A percentile compares a stretch with the other conserved stretches of the same genome.
These are phyloP conservation scores for Antigone vipio DNA, from an alignment of 2,113 vertebrate species.

Conservation along the genomic window DNA sequence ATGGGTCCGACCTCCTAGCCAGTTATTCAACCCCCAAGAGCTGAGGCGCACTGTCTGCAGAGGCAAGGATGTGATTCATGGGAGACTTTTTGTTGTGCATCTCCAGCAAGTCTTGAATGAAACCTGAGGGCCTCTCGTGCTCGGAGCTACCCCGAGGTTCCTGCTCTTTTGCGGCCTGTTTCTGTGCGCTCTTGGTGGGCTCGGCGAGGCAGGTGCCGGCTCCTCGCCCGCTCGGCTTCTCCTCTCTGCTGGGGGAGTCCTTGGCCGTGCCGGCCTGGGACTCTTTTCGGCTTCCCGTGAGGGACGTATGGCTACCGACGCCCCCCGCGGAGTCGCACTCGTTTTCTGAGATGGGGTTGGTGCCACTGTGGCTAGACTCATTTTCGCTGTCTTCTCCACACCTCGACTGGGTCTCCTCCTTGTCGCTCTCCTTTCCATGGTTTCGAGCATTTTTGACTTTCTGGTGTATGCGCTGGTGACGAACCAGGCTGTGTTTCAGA, in stretches of 20 bases:
- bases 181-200: conserved; percentile 23
- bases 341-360: conserved; percentile 80
- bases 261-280: background rate
- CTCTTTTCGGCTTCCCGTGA: conserved; percentile 59
- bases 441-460: conserved; percentile 76
- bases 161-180: conserved; percentile 29
- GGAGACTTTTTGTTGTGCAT: conserved; percentile 74
- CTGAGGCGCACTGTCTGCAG: conserved; percentile 71
- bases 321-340: conserved; percentile 69
- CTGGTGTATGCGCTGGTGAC: conserved; percentile 95
- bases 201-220: background rate
- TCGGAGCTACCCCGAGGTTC: conserved; percentile 27
- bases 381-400: conserved; percentile 82
- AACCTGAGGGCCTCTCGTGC: conserved; percentile 45
- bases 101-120: conserved; percentile 81
- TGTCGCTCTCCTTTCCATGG: conserved; percentile 75
- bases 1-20: background rate
- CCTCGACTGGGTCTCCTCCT: conserved; percentile 65
- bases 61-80: conserved; percentile 75
- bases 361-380: conserved; percentile 82
- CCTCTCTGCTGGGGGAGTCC: conserved; percentile 48
- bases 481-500: conserved; percentile 96
- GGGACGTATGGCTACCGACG: background rate
- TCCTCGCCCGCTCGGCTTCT: background rate
- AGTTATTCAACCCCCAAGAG: conserved; percentile 86